Base-by-base conservation (phyloP, 2,888 invertebrate genomes). In the Drosophila putrida region DNA sequence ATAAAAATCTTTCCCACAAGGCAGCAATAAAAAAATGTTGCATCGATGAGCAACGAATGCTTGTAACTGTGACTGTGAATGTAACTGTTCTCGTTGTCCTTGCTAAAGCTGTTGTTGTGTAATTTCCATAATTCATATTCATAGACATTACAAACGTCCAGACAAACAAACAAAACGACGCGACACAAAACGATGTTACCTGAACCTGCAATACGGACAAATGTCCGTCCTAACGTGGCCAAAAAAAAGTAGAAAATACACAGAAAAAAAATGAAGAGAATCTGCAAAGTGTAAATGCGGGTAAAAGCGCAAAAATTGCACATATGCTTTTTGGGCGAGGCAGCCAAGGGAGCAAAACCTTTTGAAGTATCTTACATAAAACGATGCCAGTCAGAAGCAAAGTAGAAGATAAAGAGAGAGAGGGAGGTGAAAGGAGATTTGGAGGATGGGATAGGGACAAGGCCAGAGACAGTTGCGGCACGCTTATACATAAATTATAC, bases 51-150 rank as follows among this genome's bases (percentile, higher is more conserved):
- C 59, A 46, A 20, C 54, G 66, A 64, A 33, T 46, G 41, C 55
- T 57, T 49, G 49, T 43, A 58, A 20, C 41, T 55, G 49, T 64
- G 15, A 13, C 63, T 70, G 73, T 58, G 27, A 64, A 20, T 77
- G 74, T 54, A 47, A 61, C 43, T 71, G 58, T 33, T 80, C 75
- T 78, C 50, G 60, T 33, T 61, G 65, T 50, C 71, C 61, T 64
- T 55, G 58, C 31, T 60, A 41, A 41, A 36, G 27, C 43, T 71
- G 72, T 68, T 80, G 77, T 70, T 71, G 71, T 80, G 78, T 82
- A 83, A 90, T 89, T 89, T 89, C 81, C 86, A 90, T 90, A 90
- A 89, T 90, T 90, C 90, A 90, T 90, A 90, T 90, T 86, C 86
- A 88, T 85, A 80, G 82, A 89, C 77, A 78, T 58, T 68, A 54